Percentiles rank a stretch among this genome's conserved stretches.
Evolutionary conservation across 1,140 invertebrate species (phyloP).

Genomic region (Lepidurus packardi): DNA sequence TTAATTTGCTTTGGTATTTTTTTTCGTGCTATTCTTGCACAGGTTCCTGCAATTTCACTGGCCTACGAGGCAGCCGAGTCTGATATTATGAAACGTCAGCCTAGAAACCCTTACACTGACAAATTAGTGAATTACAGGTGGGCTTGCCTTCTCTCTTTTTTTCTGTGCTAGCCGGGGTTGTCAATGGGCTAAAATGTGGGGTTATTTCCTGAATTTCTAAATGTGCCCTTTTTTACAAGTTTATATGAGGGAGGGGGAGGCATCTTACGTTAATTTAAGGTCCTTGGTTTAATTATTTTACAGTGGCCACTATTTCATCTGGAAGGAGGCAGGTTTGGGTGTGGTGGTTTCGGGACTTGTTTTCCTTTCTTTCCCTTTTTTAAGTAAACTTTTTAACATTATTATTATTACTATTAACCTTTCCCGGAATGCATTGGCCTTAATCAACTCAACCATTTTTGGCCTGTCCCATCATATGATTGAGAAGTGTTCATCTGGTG

Average conservation of each 20-base stretch:
- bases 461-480: neutral
- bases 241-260: neutral
- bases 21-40: constrained; percentile 16
- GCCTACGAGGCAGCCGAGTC: constrained; percentile 86
- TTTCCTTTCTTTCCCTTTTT: neutral
- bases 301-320: neutral
- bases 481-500: neutral
- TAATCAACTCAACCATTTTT: neutral
- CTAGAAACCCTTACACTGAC: constrained; percentile 86
- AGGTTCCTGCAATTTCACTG: constrained; percentile 34
- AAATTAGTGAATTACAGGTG: constrained; percentile 93
- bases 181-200: neutral
- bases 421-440: neutral
- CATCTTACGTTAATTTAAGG: neutral
- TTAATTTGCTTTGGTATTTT: constrained; percentile 12
- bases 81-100: constrained; percentile 95
- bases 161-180: neutral
- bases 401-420: neutral
- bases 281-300: constrained; percentile 2
- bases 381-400: neutral
- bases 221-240: neutral
- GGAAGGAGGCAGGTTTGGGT: neutral
- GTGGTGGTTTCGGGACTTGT: neutral
- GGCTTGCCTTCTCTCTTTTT: constrained; percentile 37
- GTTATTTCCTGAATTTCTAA: neutral